Percentiles rank a stretch among this genome's conserved stretches.
Conservation (phyloP, 2,113 vertebrate species). For the Pristiophorus japonicus region DNA sequence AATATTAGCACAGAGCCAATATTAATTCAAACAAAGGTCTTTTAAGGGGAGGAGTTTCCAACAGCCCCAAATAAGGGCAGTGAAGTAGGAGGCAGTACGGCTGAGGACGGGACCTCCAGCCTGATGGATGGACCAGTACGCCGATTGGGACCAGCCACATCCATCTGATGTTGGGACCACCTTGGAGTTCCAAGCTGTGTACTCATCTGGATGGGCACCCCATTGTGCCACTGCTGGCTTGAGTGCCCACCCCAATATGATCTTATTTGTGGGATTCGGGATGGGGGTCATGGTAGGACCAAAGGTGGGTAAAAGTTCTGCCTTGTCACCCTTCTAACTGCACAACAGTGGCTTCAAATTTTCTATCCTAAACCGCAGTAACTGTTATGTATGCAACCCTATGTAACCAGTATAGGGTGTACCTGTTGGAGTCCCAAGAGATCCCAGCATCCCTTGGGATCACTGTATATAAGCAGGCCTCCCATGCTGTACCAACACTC, state of each 20-base stretch:
- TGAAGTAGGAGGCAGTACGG: background rate
- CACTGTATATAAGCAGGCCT: no score
- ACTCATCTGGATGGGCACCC: background rate
- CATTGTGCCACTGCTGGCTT: background rate
- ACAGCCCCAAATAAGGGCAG: background rate
- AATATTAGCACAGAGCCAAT: background rate
- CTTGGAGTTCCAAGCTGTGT: background rate
- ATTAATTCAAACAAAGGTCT: background rate
- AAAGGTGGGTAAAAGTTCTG: background rate
- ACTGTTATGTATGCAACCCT: no score
- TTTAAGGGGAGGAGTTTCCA: background rate
- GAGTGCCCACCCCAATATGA: background rate
- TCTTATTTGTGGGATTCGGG: background rate
- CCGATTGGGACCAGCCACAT: background rate
- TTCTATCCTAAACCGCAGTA: background rate
- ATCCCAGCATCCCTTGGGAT: no score
- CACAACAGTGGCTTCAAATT: background rate
- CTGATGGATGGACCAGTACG: background rate
- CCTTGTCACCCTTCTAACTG: background rate
- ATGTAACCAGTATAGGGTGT: no score
- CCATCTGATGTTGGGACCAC: no score
- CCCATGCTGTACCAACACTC: no score
- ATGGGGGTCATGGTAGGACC: background rate
- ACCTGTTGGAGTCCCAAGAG: no score
- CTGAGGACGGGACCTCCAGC: background rate